Conservation (phyloP, 2,888 invertebrate genomes). For the Microdon myrmicae region DNA sequence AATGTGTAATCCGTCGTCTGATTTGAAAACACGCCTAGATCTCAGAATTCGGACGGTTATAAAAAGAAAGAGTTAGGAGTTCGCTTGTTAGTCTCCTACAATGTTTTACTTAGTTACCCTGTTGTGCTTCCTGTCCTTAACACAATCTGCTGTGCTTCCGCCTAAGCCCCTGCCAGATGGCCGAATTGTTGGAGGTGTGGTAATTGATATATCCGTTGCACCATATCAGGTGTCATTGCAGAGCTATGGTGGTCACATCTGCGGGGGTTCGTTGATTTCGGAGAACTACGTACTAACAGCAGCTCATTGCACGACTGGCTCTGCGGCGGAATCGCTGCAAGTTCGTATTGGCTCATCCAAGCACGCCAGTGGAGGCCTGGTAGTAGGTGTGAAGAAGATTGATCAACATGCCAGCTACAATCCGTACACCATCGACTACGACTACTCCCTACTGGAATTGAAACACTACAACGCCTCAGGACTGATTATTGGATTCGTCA, state of each 20-base stretch:
- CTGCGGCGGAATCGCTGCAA: conserved; percentile 34
- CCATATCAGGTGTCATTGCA: conserved; percentile 67
- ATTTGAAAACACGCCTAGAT: no score
- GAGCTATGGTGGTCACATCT: conserved; percentile 61
- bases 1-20: conserved; percentile 11
- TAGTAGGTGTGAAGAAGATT: conserved; percentile 58
- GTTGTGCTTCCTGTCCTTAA: conserved; percentile 27
- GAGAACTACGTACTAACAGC: conserved; percentile 65
- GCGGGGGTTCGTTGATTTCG: conserved; percentile 67
- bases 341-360: conserved; percentile 65
- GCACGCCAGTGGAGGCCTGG: conserved; percentile 60
- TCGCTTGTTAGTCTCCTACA: conserved; percentile 16
- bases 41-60: no score
- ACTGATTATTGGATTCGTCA: conserved; percentile 54
- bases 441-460: conserved; percentile 66
- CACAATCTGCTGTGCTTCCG: conserved; percentile 28
- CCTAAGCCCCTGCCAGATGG: conserved; percentile 55
- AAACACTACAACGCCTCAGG: conserved; percentile 44
- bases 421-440: conserved; percentile 63
- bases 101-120: conserved; percentile 36
- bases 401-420: conserved; percentile 63
- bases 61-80: conserved; percentile 2
- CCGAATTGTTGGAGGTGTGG: conserved; percentile 65
- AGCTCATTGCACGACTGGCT: conserved; percentile 64
- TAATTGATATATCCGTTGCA: conserved; percentile 61